Percentiles rank a stretch among this genome's conserved stretches.
These are phyloP conservation scores for Atherinosoma microstoma DNA, from an alignment of 2,797 vertebrate species.

Conservation along the genomic window DNA sequence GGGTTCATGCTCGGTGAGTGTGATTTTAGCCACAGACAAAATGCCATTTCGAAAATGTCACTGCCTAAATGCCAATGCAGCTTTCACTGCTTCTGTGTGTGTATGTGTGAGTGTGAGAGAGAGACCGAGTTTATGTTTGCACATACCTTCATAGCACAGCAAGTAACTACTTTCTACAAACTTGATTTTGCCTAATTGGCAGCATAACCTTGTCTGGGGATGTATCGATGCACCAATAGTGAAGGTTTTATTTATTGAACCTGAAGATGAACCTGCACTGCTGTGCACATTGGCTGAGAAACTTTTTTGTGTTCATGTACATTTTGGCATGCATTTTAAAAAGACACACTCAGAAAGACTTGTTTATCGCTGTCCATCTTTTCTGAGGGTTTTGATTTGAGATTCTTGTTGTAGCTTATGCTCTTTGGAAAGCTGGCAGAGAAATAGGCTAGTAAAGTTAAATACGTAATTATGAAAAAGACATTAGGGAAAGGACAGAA, in stretches of 20 bases:
- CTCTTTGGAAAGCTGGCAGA: constrained; percentile 18
- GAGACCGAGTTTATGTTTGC: not conserved
- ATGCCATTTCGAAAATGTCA: constrained; percentile 85
- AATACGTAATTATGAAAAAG: constrained; percentile 4
- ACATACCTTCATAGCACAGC: constrained; percentile 3
- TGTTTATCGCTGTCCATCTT: constrained; percentile 27
- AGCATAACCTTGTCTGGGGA: constrained; percentile 31
- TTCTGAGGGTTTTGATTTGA: constrained; percentile 16
- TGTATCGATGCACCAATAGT: constrained; percentile 10
- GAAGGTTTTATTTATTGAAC: constrained; percentile 39
- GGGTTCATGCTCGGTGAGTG: constrained; percentile 70
- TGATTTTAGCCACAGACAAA: constrained; percentile 77
- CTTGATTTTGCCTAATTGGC: constrained; percentile 29
- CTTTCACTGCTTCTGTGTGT: constrained; percentile 21
- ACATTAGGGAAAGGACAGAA: constrained; percentile 9
- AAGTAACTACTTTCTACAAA: constrained; percentile 41
- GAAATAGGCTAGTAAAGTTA: constrained; percentile 21
- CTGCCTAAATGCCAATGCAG: constrained; percentile 78
- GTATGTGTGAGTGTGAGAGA: constrained; percentile 1
- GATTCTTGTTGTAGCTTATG: constrained; percentile 9
- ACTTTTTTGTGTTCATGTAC: constrained; percentile 42
- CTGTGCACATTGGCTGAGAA: constrained; percentile 30
- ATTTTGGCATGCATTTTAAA: constrained; percentile 30
- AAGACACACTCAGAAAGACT: constrained; percentile 20
- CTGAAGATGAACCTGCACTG: constrained; percentile 31